These are phyloP conservation scores for Euphydryas editha DNA, from an alignment of 2,888 invertebrate species.

Conservation along the genomic window DNA sequence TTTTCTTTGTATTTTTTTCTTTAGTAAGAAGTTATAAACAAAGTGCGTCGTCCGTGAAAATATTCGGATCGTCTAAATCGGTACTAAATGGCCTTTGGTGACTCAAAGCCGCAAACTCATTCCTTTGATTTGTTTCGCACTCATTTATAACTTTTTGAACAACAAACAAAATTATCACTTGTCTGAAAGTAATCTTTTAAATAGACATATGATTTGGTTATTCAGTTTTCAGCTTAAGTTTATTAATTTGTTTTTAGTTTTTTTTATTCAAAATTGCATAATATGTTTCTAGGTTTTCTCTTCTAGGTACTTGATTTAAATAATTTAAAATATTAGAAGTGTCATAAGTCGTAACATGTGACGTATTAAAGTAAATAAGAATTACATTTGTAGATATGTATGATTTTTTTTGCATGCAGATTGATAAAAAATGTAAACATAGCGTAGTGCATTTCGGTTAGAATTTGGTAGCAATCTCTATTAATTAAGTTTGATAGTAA, in stretches of 20 bases:
- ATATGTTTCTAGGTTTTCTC: too few relatives aligned
- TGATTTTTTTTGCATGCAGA: not conserved
- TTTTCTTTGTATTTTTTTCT: slow-evolving; percentile 3
- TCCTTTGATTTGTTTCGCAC: slow-evolving; percentile 41
- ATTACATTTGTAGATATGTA: too few relatives aligned
- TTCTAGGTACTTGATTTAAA: too few relatives aligned
- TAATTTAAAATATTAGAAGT: too few relatives aligned
- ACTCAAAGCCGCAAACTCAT: slow-evolving; percentile 62
- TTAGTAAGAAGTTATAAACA: slow-evolving; percentile 33
- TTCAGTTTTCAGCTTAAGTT: not conserved
- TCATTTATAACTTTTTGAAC: slow-evolving; percentile 37
- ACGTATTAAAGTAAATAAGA: too few relatives aligned
- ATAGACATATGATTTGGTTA: not conserved
- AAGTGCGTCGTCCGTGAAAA: slow-evolving; percentile 76
- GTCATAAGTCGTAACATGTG: too few relatives aligned
- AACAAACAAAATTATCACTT: slow-evolving; percentile 18
- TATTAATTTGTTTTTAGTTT: not conserved
- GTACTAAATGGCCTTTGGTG: slow-evolving; percentile 74
- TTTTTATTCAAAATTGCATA: not conserved
- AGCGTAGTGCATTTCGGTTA: not conserved
- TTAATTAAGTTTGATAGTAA: slow-evolving; percentile 34
- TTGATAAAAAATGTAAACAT: not conserved
- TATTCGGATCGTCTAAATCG: slow-evolving; percentile 77
- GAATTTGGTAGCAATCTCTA: slow-evolving; percentile 15
- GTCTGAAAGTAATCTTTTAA: not conserved